These are phyloP conservation scores for Protobothrops flavoviridis DNA, from an alignment of 2,113 vertebrate genomes.

Conservation along the genomic window DNA sequence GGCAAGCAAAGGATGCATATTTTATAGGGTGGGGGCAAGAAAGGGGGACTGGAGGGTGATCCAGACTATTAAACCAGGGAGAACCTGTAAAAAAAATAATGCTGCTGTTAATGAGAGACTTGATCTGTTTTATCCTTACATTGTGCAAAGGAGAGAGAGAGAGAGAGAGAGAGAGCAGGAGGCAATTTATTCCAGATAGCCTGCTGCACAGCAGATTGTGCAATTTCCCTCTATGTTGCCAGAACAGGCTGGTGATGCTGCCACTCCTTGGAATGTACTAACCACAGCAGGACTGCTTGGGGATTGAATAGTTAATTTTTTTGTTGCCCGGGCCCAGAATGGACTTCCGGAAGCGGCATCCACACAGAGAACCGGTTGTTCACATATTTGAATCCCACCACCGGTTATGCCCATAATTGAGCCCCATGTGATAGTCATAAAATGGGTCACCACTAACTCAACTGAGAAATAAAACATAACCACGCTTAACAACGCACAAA, in stretches of 20 bases:
- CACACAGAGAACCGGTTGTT: too few relatives aligned
- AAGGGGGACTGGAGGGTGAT: neutral
- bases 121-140: neutral
- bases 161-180: neutral
- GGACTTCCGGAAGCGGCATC: too few relatives aligned
- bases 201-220: neutral
- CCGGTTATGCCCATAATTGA: too few relatives aligned
- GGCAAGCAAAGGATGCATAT: conserved; percentile 31
- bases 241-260: neutral
- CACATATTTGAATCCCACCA: too few relatives aligned
- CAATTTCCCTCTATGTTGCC: neutral
- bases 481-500: neutral
- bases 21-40: conserved; percentile 7
- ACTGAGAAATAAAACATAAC: neutral
- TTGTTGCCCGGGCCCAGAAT: too few relatives aligned
- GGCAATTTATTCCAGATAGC: neutral
- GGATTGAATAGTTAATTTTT: neutral
- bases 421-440: too few relatives aligned
- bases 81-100: neutral
- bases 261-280: neutral
- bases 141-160: neutral
- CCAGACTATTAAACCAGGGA: neutral
- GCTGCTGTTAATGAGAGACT: neutral
- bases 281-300: neutral
- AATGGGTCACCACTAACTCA: neutral